Evolutionary conservation across 2,888 invertebrate genomes (phyloP).

Genomic region (Andrena minutula): DNA sequence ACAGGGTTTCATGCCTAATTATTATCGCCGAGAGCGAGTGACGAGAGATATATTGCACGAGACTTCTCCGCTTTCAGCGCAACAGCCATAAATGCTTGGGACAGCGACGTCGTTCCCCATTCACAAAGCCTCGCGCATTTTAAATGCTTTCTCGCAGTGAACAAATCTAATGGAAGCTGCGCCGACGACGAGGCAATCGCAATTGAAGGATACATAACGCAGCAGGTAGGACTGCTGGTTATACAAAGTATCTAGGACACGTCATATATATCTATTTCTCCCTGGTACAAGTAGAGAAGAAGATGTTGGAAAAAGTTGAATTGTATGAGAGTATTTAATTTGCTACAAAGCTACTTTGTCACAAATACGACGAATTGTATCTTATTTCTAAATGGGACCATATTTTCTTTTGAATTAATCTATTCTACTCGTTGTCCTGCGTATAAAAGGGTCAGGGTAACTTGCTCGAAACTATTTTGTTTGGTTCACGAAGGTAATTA

Average conservation of each 20-base stretch:
- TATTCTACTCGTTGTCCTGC: too few species aligned
- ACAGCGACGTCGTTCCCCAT: constrained; percentile 28
- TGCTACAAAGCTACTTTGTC: too few species aligned
- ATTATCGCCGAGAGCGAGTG: not conserved
- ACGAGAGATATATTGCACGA: not conserved
- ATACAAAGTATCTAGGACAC: not conserved
- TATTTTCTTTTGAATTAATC: too few species aligned
- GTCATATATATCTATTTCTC: not conserved
- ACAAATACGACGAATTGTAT: too few species aligned
- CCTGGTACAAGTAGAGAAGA: not conserved
- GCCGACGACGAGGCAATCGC: not conserved
- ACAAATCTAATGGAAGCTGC: constrained; percentile 12
- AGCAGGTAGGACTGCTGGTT: not conserved
- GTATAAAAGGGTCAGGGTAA: too few species aligned
- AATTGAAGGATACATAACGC: not conserved
- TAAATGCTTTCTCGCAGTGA: constrained; percentile 51
- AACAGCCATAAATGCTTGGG: constrained; percentile 15
- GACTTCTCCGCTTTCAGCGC: constrained; percentile 1
- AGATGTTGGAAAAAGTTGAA: too few species aligned
- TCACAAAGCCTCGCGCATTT: constrained; percentile 39
- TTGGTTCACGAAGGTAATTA: too few species aligned
- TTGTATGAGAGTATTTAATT: too few species aligned
- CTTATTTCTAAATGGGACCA: too few species aligned
- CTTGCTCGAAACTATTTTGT: too few species aligned
- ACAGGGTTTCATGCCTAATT: not conserved